phyloP scores from a whole-genome alignment of 2,888 invertebrate species.

The Tuta absoluta region DNA sequence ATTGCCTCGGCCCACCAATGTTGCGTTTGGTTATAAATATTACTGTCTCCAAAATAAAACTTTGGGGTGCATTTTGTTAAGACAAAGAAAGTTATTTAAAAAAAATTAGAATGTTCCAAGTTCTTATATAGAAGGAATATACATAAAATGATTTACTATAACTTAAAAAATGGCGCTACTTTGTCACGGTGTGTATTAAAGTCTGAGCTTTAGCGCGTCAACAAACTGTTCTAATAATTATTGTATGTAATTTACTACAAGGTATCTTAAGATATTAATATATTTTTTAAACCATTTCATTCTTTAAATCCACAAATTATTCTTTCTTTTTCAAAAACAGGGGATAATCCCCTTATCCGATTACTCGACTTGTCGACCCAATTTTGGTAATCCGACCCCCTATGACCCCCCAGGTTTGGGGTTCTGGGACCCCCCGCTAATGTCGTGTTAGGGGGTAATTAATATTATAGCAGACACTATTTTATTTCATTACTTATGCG shows the following conservation, averaged over 20 bases:
- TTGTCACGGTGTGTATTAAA: no score
- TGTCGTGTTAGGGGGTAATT: slow-evolving; percentile 75
- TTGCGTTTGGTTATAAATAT: slow-evolving; percentile 30
- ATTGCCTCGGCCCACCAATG: slow-evolving; percentile 46
- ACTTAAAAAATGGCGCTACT: no score
- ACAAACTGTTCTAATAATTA: no score
- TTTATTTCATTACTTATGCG: slow-evolving; percentile 74
- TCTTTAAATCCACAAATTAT: slow-evolving; percentile 4
- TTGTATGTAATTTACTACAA: no score
- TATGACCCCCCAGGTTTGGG: slow-evolving; percentile 39
- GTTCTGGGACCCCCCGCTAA: slow-evolving; percentile 49
- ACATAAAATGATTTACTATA: no score
- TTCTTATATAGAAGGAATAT: no score
- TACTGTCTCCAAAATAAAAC: neutral
- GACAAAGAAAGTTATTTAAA: neutral
- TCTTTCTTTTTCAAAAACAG: slow-evolving; percentile 21
- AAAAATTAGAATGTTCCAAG: neutral
- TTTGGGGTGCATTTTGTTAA: neutral
- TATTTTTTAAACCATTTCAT: neutral
- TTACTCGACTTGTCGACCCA: slow-evolving; percentile 48
- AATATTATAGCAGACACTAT: slow-evolving; percentile 71
- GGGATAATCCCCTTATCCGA: slow-evolving; percentile 38
- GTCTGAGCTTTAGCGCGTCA: no score
- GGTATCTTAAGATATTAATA: neutral
- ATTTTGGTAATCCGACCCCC: slow-evolving; percentile 43